These are phyloP conservation scores for Zaprionus ghesquierei DNA, from an alignment of 1,140 invertebrate species.

Conservation along the genomic window DNA sequence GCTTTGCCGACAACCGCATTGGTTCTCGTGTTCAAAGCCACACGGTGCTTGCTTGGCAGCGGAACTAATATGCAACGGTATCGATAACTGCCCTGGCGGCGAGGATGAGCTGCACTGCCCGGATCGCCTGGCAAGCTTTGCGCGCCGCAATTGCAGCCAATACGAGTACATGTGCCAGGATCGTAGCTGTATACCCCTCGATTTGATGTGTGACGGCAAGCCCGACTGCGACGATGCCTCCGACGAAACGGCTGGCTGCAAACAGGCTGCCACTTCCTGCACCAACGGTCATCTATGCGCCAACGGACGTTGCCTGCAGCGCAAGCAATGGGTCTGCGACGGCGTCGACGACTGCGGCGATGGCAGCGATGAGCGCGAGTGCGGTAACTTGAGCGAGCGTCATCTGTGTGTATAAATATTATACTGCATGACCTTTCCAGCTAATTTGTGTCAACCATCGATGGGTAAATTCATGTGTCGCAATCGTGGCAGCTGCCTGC, in stretches of 20 bases:
- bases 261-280: slow-evolving; percentile 51
- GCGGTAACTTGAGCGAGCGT: slow-evolving; percentile 85
- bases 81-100: slow-evolving; percentile 84
- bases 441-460: slow-evolving; percentile 38
- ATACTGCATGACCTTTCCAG: not conserved
- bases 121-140: not conserved
- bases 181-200: slow-evolving; percentile 86
- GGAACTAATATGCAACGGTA: slow-evolving; percentile 83
- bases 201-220: slow-evolving; percentile 88
- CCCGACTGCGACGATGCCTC: slow-evolving; percentile 91
- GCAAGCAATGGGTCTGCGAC: slow-evolving; percentile 72
- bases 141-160: slow-evolving; percentile 81
- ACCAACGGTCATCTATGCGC: slow-evolving; percentile 57
- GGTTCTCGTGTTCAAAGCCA: slow-evolving; percentile 71
- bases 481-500: slow-evolving; percentile 84
- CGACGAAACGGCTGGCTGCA: slow-evolving; percentile 87
- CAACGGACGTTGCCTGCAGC: slow-evolving; percentile 69
- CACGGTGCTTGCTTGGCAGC: slow-evolving; percentile 82
- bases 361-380: slow-evolving; percentile 86
- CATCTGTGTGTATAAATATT: not conserved
- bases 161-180: slow-evolving; percentile 85
- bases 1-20: slow-evolving; percentile 73
- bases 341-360: slow-evolving; percentile 86
- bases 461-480: slow-evolving; percentile 68
- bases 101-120: slow-evolving; percentile 83